Evolutionary conservation across 2,888 invertebrate genomes (phyloP).

Genomic region (Parasteatoda lunata): DNA sequence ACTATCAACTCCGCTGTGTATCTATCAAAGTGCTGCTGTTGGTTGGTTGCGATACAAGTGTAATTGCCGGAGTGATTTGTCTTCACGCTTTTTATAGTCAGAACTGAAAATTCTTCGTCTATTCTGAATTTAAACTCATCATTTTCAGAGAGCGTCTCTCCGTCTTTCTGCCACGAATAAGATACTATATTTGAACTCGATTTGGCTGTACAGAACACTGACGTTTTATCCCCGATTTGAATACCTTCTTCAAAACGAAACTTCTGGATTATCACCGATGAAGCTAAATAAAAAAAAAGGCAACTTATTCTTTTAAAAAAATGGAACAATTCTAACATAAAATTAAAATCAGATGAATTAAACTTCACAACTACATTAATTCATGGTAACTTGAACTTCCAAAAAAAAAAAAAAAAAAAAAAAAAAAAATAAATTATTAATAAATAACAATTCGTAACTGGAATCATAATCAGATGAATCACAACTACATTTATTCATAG

Average conservation of each 20-base stretch:
- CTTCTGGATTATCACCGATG: conserved; percentile 31
- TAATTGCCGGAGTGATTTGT: conserved; percentile 55
- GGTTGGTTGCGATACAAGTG: conserved; percentile 57
- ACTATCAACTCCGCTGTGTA: conserved; percentile 45
- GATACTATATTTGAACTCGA: conserved; percentile 7
- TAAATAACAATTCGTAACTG: too few relatives aligned
- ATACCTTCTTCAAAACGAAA: conserved; percentile 37
- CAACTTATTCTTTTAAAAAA: background rate
- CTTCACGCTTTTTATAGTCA: conserved; percentile 46
- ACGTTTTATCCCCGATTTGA: conserved; percentile 28
- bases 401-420: too few relatives aligned
- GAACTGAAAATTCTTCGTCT: conserved; percentile 58
- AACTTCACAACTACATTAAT: too few relatives aligned
- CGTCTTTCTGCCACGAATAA: conserved; percentile 41
- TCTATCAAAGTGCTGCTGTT: conserved; percentile 1
- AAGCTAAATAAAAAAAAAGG: conserved; percentile 4
- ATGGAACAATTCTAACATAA: too few relatives aligned
- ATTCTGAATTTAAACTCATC: conserved; percentile 33
- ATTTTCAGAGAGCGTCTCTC: background rate
- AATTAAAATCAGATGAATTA: too few relatives aligned
- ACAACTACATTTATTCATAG: too few relatives aligned
- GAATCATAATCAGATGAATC: too few relatives aligned
- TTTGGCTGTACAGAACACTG: conserved; percentile 18
- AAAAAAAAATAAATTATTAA: too few relatives aligned
- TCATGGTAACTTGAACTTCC: too few relatives aligned